Evolutionary conservation across 2,113 vertebrate genomes (phyloP), one percentile per base, ranked within the genome.

Genomic region (Ammodytes dubius): DNA sequence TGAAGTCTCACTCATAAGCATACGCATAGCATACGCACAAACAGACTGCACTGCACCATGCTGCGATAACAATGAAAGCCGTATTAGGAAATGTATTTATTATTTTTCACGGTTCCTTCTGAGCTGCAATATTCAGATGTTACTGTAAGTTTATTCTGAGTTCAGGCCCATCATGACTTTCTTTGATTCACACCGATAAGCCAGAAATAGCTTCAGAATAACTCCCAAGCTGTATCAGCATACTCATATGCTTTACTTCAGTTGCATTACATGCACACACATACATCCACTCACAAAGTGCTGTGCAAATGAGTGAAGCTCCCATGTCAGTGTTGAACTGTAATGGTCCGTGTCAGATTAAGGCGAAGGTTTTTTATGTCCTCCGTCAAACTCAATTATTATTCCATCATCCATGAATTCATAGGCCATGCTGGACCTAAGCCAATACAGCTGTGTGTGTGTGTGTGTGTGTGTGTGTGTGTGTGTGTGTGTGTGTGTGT

Each of bases 351-450:
- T 90, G 88, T 87, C 90, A 89, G 88, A 93, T 92, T 91, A 93
- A 89, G 77, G 73, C 69, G 80, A 89, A 89, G 83, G 88, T 42
- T 86, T 92, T 94, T 93, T 89, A 93, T 93, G 90, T 91, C 87
- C 72, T 87, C 81, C 47, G 84, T 93, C 89, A 94, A 90, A 92
- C 86, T 91, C 92, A 93, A 93, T 93, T 93, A 93, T 92, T 93
- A 91, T 89, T 91, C 90, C 87, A 92, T 89, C 92, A 90, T 87
- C 81, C 87, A 84, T 87, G 75, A 91, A 92, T 91, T 92, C 82
- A 87, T 90, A 84, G 79, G 81, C 86, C 84, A 88, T 66, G 54
- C 80, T 88, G 91, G 87, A 87, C 85, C 73, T 64, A 7, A 37
- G 65, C 81, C 82, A 88, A 71, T 85, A 85, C 66, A 79, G 70